Evolutionary conservation across 2,797 vertebrate species (phyloP).

Genomic region (Scolopax bukidnonensis): DNA sequence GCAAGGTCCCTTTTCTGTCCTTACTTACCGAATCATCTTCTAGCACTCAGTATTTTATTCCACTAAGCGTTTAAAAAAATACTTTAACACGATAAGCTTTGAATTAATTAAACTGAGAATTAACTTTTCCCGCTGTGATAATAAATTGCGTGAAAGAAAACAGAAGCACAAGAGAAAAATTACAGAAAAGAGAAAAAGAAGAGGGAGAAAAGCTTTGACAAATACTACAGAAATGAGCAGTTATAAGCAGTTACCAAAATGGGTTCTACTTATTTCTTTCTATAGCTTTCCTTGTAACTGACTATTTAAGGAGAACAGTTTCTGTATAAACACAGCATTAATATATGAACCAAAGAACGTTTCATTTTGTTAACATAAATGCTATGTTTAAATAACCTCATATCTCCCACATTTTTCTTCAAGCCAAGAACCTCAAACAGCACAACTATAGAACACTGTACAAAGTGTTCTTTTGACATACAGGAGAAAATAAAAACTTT

Average conservation of each 20-base stretch:
- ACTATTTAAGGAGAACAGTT: not conserved
- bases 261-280: not conserved
- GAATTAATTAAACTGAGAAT: not conserved
- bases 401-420: not conserved
- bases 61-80: accelerated
- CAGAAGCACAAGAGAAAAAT: not conserved
- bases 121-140: not conserved
- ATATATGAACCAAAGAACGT: not conserved
- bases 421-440: not conserved
- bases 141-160: not conserved
- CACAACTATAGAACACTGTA: not conserved
- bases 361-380: not conserved
- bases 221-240: not conserved
- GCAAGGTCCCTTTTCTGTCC: not conserved
- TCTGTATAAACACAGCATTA: not conserved
- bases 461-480: not conserved
- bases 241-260: not conserved
- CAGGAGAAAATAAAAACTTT: not conserved
- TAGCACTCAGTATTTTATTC: not conserved
- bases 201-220: not conserved
- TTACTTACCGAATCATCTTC: not conserved
- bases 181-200: not conserved
- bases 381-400: not conserved
- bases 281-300: not conserved
- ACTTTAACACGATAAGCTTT: not conserved